A percentile compares a stretch with the other conserved stretches of the same genome.
These are phyloP conservation scores for Etheostoma cragini DNA, from an alignment of 2,113 vertebrate species.

Conservation along the genomic window DNA sequence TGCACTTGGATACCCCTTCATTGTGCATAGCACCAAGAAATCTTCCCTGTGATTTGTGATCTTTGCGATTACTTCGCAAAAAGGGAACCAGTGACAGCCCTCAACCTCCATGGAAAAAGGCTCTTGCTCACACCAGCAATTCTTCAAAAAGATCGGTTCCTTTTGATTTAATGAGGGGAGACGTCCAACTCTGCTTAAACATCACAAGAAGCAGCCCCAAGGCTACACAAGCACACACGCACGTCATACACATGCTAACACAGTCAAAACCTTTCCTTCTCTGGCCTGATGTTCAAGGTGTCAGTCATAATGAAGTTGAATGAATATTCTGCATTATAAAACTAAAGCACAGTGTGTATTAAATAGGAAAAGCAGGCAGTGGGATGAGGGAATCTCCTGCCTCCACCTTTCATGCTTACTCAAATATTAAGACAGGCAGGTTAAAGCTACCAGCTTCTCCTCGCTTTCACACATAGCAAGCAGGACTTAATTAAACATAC, in stretches of 20 bases:
- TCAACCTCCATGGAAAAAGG: neutral
- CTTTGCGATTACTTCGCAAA: neutral
- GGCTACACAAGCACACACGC: constrained; percentile 23
- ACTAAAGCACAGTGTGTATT: constrained; percentile 25
- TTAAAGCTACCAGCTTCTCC: constrained; percentile 48
- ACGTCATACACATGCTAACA: neutral
- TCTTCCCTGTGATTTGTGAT: constrained; percentile 7
- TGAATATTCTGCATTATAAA: constrained; percentile 35
- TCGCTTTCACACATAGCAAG: constrained; percentile 42
- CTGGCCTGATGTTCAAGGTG: constrained; percentile 39
- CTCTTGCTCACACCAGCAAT: constrained; percentile 26
- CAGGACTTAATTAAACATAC: constrained; percentile 49
- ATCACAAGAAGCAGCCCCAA: constrained; percentile 40
- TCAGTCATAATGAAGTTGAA: constrained; percentile 58
- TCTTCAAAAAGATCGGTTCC: constrained; percentile 42
- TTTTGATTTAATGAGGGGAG: constrained; percentile 58
- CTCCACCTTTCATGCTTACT: constrained; percentile 44
- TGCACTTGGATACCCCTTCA: neutral
- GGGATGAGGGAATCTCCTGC: constrained; percentile 49
- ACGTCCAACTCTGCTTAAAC: constrained; percentile 52
- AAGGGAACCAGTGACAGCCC: constrained; percentile 14
- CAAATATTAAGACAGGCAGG: constrained; percentile 45
- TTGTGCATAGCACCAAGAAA: neutral
- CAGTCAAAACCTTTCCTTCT: constrained; percentile 20
- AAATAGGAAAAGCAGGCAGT: constrained; percentile 57